Evolutionary conservation across 2,888 invertebrate genomes (phyloP), one percentile per base, ranked within the genome.

Genomic region (Thysanoteuthis rhombus): DNA sequence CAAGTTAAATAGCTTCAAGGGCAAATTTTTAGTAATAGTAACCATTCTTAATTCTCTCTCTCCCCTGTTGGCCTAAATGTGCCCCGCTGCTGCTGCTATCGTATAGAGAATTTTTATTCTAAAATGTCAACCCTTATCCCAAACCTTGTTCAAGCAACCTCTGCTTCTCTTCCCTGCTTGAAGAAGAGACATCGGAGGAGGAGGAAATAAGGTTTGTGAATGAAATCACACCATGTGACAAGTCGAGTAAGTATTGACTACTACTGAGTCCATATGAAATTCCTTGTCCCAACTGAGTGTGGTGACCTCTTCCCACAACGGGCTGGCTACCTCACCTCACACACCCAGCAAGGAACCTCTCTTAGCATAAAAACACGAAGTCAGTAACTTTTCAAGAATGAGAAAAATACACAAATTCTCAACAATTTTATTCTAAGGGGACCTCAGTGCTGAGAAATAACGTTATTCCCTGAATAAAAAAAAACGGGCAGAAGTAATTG

Each of bases 231-330:
- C n/a, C n/a, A n/a, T 75, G 32, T 58, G 58, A 58, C 58, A 58
- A 58, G 32, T 12, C 12, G 8, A 32, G 28, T 58, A 32, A 32
- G 32, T 32, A 58, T 32, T 32, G 32, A 58, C 58, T 58, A 58
- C 6, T 32, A 32, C 12, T 5, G 58, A n/a, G 75, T 75, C 75
- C 75, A n/a, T 32, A n/a, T 75, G n/a, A 75, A 75, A 75, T 75
- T 75, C 75, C 75, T 75, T 75, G 75, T 75, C 75, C 75, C 75
- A 75, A 75, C 75, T 75, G 75, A 75, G 75, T 75, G 75, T 75
- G 5, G 25, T 25, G 16, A 10, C n/a, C 75, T 19, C n/a, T 12
- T n/a, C 28, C 58, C 32, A 32, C n/a, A 75, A n/a, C n/a, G n/a
- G 32, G 12, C n/a, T 75, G n/a, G 28, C n/a, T 75, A 16, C 75